Base-by-base conservation (phyloP, 2,113 vertebrate species). In the Tamias sibiricus region DNA sequence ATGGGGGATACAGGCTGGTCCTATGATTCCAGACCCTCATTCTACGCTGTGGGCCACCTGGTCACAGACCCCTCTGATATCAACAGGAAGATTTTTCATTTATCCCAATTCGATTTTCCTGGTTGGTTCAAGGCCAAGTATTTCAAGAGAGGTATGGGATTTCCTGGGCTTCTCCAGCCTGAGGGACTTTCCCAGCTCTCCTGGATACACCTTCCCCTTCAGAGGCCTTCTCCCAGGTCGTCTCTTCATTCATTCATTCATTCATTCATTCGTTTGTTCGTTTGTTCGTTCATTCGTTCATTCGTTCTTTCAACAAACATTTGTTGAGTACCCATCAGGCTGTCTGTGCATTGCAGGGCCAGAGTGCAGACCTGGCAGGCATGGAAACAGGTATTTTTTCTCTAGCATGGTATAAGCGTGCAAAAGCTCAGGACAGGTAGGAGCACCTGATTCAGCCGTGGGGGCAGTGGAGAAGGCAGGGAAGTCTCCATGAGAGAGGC, bases 111-210 rank as follows among this genome's bases (percentile, higher is more conserved):
- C 28, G 75, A 44, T 86, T 91, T 52, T 94, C 69, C 68, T 74
- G 84, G 88, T 95, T 97, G 94, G 35, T 54, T 82, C 91, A 47
- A 40, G n/a, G 62, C 92, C 82, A 93, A 62, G 72, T 54, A n/a
- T 97, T 95, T 77, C 19, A 14, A 64, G 22, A 83, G 35, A 22
- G 30, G 19, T 40, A 3, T 26, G 68, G 86, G 69, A 82, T 93
- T 86, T 16, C 59, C 68, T 76, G 62, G 68, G 44, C 35, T 81
- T 54, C 37, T 71, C 19, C 10, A 30, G 35, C 37, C 1, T 4
- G 30, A 3, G 42, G 54, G 66, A 72, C 62, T 91, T 79, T 71
- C 57, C 22, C 75, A 75, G 30, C 4, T 16, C 32, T 57, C 44
- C 17, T 68, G 81, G 30, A 88, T 35, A 82, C 57, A 84, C 59